A percentile compares a stretch with the other conserved stretches of the same genome.
phyloP scores from a whole-genome alignment of 2,888 invertebrate genomes.

The Hesperia comma region DNA sequence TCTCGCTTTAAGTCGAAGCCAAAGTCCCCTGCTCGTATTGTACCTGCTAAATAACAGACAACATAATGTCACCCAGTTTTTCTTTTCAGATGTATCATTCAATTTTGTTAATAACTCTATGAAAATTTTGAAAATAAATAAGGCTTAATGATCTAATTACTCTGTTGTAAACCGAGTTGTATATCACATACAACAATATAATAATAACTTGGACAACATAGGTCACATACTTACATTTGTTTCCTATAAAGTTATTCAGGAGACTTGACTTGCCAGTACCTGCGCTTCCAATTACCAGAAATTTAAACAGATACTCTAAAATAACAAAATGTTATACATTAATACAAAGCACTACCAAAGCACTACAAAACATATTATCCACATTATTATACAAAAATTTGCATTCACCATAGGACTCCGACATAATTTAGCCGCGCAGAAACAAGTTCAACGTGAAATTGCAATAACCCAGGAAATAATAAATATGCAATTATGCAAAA shows the following conservation, averaged over 20 bases:
- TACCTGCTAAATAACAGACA: too few species aligned
- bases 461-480: constrained; percentile 11
- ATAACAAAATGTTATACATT: constrained; percentile 44
- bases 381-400: background rate
- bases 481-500: constrained; percentile 7
- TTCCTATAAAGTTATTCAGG: constrained; percentile 92
- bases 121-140: too few species aligned
- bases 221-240: constrained; percentile 87
- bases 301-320: constrained; percentile 93
- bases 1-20: too few species aligned
- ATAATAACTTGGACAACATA: too few species aligned
- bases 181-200: too few species aligned
- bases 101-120: too few species aligned
- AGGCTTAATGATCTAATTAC: too few species aligned
- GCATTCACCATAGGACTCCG: constrained; percentile 47
- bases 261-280: constrained; percentile 93
- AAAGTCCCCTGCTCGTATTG: too few species aligned
- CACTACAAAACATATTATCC: background rate
- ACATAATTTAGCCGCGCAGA: constrained; percentile 37
- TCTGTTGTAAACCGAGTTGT: too few species aligned
- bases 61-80: too few species aligned
- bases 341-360: background rate
- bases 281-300: constrained; percentile 93
- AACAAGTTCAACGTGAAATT: background rate
- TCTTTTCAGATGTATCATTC: too few species aligned